A percentile compares a stretch with the other conserved stretches of the same genome.
Conservation (phyloP, 2,113 vertebrate genomes). For the Rynchops niger region DNA sequence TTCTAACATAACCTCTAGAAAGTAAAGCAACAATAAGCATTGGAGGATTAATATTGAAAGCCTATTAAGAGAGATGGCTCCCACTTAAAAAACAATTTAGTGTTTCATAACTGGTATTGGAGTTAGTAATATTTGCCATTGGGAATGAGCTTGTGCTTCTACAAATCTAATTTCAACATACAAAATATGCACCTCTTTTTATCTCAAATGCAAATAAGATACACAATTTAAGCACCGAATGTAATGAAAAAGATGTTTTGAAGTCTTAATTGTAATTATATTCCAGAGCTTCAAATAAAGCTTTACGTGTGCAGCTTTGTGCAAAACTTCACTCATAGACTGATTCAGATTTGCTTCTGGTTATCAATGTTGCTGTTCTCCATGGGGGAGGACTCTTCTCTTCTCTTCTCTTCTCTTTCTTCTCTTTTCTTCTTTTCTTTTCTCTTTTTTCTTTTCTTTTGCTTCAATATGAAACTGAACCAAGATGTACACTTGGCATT, state of each 20-base stretch:
- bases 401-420: background rate
- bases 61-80: background rate
- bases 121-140: slow-evolving; percentile 33
- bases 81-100: slow-evolving; percentile 45
- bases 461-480: background rate
- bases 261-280: slow-evolving; percentile 34
- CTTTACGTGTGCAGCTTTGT: background rate
- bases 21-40: background rate
- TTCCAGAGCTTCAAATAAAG: background rate
- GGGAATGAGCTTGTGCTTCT: slow-evolving; percentile 9
- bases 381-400: background rate
- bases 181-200: slow-evolving; percentile 30
- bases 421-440: too few species aligned
- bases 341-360: background rate
- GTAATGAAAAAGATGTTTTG: slow-evolving; percentile 35
- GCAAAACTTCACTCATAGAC: background rate
- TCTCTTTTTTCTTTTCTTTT: background rate
- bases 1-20: background rate
- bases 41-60: slow-evolving; percentile 6
- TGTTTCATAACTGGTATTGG: slow-evolving; percentile 21
- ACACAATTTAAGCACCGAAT: background rate
- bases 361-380: background rate
- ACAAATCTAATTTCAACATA: slow-evolving; percentile 19
- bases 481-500: background rate
- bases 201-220: slow-evolving; percentile 46